Evolutionary conservation across 1,140 invertebrate genomes (phyloP), one percentile per base, ranked within the genome.

Genomic region (Apis dorsata): DNA sequence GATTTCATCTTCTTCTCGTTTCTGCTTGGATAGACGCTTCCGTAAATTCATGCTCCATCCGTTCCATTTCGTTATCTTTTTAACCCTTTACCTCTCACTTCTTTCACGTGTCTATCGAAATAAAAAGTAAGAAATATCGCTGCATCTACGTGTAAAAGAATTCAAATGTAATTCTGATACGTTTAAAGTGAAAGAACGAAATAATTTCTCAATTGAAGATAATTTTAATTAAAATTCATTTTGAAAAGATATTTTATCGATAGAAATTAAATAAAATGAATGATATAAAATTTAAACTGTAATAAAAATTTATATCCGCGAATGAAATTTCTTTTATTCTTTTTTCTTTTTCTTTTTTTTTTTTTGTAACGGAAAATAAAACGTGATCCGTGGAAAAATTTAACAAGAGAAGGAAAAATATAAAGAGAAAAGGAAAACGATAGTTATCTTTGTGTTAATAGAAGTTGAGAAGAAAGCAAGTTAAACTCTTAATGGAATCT

Each of bases 1-100:
- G 80, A 82, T 60, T 82, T 76, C 80, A 82, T 77, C 80, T 82
- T 72, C 57, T 80, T 53, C 80, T 60, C 80, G 79, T 70, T 82
- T 77, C 80, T 70, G 44, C 55, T 75, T 59, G 63, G 65, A 82
- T 82, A 77, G 55, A 69, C 24, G 74, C 55, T 77, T 60, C 65
- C 65, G 73, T 77, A 82, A 77, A 82, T 82, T 77, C 73, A 82
- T 77, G 74, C 73, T 17, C 65, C 73, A 77, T 82, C 77, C 80
- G 80, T 59, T 77, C 73, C 80, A 62, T 82, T 77, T 69, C 80
- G 73, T 82, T 82, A 82, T 82, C 55, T 53, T 77, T 82, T 77
- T 51, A 77, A 53, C 24, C 44, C 24, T 66, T 24, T 11, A 3
- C 65, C 17, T 62, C 73, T n/a, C 53, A 13, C 63, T 51, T 68